A percentile compares a stretch with the other conserved stretches of the same genome.
Evolutionary conservation across 2,113 vertebrate genomes (phyloP).

Genomic region (Loxodonta africana): DNA sequence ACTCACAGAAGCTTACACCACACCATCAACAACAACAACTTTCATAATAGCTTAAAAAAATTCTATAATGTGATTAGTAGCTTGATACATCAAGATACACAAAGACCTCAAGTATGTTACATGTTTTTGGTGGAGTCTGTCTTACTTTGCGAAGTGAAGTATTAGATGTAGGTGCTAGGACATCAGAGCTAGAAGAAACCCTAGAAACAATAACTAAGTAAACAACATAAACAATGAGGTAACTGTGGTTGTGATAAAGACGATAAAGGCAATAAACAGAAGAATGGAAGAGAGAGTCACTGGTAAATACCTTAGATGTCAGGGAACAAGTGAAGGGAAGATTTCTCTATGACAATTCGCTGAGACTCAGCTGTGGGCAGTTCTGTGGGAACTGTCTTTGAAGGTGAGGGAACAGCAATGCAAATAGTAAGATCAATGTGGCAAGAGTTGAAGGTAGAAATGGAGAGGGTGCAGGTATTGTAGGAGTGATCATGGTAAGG

Average conservation of each 20-base stretch:
- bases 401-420: background rate
- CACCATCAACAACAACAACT: background rate
- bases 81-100: background rate
- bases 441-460: background rate
- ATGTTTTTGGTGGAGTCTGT: background rate
- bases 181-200: background rate
- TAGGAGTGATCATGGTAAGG: background rate
- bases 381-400: background rate
- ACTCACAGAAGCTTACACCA: background rate
- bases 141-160: background rate
- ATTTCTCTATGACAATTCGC: background rate
- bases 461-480: background rate
- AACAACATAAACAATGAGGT: background rate
- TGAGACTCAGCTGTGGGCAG: background rate
- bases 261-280: background rate
- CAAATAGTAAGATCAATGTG: background rate
- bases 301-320: background rate
- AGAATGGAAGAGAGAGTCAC: background rate
- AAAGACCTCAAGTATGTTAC: background rate
- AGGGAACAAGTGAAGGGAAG: background rate
- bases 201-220: background rate
- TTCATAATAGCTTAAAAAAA: background rate
- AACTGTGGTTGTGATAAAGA: background rate
- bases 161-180: background rate
- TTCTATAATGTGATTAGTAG: background rate